A percentile compares a stretch with the other conserved stretches of the same genome.
These are phyloP conservation scores for Parnassius apollo DNA, from an alignment of 2,888 invertebrate genomes.

Conservation along the genomic window DNA sequence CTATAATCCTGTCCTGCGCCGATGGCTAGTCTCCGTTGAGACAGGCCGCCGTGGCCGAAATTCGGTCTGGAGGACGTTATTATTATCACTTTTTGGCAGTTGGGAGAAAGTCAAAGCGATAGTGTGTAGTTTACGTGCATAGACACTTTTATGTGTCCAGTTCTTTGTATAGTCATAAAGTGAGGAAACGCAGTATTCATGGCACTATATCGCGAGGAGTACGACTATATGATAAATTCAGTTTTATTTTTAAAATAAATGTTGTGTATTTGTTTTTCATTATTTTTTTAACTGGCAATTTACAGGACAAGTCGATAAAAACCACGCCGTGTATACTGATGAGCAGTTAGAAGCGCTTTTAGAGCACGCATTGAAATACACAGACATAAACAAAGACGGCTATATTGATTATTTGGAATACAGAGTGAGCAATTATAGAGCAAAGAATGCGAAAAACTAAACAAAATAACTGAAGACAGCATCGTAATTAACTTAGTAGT, in stretches of 20 bases:
- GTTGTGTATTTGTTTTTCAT: not conserved
- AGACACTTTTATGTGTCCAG: too few species aligned
- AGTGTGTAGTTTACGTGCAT: too few species aligned
- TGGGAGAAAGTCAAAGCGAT: too few species aligned
- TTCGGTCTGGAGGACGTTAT: too few species aligned
- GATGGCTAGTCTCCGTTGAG: too few species aligned
- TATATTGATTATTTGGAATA: conserved; percentile 86
- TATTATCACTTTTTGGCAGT: too few species aligned
- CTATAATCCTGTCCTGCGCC: too few species aligned
- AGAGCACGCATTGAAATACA: conserved; percentile 83
- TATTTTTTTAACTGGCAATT: conserved; percentile 22
- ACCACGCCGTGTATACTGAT: conserved; percentile 72
- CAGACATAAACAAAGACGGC: conserved; percentile 88
- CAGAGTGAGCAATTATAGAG: conserved; percentile 52
- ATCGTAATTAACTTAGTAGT: too few species aligned
- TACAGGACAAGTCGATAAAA: conserved; percentile 63
- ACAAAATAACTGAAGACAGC: conserved; percentile 14
- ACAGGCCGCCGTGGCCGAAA: too few species aligned
- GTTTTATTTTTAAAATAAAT: not conserved
- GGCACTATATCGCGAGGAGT: too few species aligned
- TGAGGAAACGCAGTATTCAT: too few species aligned
- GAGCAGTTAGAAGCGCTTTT: conserved; percentile 75
- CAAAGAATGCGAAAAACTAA: conserved; percentile 29
- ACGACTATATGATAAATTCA: not conserved
- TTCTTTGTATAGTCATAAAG: too few species aligned